phyloP scores from a whole-genome alignment of 2,888 invertebrate species.

The Cantharis rustica region DNA sequence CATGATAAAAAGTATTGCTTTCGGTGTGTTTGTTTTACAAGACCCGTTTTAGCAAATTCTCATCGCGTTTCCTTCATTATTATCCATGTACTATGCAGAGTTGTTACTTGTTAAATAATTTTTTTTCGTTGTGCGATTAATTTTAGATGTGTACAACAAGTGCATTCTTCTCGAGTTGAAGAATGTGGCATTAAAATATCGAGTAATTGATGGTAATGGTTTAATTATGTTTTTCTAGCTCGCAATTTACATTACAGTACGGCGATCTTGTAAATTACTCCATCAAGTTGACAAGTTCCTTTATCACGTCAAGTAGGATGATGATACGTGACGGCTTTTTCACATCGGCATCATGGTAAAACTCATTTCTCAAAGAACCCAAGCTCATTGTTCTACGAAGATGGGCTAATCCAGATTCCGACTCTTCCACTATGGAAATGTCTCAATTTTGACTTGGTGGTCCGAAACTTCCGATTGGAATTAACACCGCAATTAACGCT shows the following conservation, averaged over 20 bases:
- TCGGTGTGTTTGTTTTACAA: conserved; percentile 3
- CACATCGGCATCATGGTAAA: not conserved
- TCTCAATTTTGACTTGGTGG: not conserved
- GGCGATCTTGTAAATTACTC: not conserved
- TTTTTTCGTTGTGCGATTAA: not conserved
- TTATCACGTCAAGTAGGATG: not conserved
- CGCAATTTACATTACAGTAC: not conserved
- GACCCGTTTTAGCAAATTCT: not conserved
- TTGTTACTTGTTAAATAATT: not conserved
- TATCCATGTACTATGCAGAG: not conserved
- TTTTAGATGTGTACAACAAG: not conserved
- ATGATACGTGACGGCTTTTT: not conserved
- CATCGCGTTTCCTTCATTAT: not conserved
- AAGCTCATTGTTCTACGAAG: not conserved
- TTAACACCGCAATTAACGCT: not conserved
- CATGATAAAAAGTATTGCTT: conserved; percentile 17
- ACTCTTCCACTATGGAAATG: not conserved
- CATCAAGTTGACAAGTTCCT: not conserved
- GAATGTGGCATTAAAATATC: not conserved
- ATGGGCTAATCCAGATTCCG: not conserved
- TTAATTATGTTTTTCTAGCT: not conserved
- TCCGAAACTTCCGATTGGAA: not conserved
- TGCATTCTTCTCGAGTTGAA: not conserved
- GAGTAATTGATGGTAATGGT: not conserved
- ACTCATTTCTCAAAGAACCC: not conserved